Base-by-base conservation (phyloP, 1,140 invertebrate species). In the Pomacea maculata region DNA sequence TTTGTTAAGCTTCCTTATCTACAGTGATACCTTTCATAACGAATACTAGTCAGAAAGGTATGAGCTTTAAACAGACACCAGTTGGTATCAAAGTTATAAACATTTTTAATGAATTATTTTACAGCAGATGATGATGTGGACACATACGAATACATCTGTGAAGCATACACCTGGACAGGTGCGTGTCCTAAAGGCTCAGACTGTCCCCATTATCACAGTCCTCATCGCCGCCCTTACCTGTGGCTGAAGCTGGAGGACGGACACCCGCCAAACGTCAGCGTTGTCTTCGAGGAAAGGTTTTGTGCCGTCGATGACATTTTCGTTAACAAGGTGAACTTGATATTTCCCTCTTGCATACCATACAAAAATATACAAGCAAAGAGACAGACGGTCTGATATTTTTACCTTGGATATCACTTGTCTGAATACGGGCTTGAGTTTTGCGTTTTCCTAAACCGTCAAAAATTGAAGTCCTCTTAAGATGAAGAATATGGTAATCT, bases 201-300 rank as follows among this genome's bases (percentile, higher is more conserved):
- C 29, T 76, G 75, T 45, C 57, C 75, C 11, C n/a, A 57, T 12
- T 76, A 64, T 34, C 75, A 76, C 57, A 25, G 64, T 45, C 57
- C 21, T 14, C 8, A 64, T 34, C 54, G 34, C 29, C 57, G 2
- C 2, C 75, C 75, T 9, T 65, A 29, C 34, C 57, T 76, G 9
- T 76, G 75, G 75, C 75, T 64, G 75, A 21, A 4, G 19, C 1
- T 45, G 61, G 57, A 15, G 57, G 19, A 12, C 64, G 75, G 75
- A 29, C 15, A 14, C n/a, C 25, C 75, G 5, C 10, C 21, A 10
- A 12, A 0, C 4, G 75, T 63, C 61, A 76, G 45, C 25, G 11
- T 34, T 29, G 75, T 65, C 61, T 64, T 76, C 19, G 75, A 76
- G 61, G 5, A 76, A 15, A 6, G 17, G 10, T 76, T 76, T 63